Conservation (phyloP, 2,797 vertebrate genomes). For the Scarus forsteni region DNA sequence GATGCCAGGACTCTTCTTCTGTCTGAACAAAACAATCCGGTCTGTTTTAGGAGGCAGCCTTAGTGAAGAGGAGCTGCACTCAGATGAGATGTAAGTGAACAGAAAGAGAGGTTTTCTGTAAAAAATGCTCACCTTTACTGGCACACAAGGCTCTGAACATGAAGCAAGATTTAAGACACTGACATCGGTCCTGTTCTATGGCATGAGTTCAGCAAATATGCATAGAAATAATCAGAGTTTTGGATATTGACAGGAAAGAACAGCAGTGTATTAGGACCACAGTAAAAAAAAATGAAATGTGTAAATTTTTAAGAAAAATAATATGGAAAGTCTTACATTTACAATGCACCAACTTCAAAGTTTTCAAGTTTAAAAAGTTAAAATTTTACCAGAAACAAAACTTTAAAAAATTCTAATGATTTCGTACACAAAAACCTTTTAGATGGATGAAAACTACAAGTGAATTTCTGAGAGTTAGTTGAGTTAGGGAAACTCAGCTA, state of each 20-base stretch:
- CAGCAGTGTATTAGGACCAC: no score
- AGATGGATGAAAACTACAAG: no score
- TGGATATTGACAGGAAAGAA: conserved; percentile 21
- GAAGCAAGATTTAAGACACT: conserved; percentile 13
- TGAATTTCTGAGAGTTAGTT: no score
- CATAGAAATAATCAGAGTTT: conserved; percentile 70
- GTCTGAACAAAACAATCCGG: conserved; percentile 21
- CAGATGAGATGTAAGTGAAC: neutral
- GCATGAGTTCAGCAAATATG: conserved; percentile 62
- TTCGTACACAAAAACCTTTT: no score
- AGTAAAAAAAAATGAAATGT: no score
- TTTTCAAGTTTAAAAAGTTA: no score
- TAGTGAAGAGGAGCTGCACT: conserved; percentile 16
- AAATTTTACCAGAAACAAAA: no score
- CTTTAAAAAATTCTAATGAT: no score
- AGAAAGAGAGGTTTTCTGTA: neutral
- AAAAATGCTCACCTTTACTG: conserved; percentile 28
- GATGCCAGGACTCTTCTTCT: neutral
- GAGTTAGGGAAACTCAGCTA: no score
- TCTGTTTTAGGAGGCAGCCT: conserved; percentile 8
- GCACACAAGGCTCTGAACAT: conserved; percentile 25
- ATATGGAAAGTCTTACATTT: no score
- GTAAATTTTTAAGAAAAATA: no score
- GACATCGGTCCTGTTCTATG: conserved; percentile 60
- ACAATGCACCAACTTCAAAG: no score